Evolutionary conservation across 1,140 invertebrate genomes (phyloP), one percentile per base, ranked within the genome.

Genomic region (Hesperophylax magnus): DNA sequence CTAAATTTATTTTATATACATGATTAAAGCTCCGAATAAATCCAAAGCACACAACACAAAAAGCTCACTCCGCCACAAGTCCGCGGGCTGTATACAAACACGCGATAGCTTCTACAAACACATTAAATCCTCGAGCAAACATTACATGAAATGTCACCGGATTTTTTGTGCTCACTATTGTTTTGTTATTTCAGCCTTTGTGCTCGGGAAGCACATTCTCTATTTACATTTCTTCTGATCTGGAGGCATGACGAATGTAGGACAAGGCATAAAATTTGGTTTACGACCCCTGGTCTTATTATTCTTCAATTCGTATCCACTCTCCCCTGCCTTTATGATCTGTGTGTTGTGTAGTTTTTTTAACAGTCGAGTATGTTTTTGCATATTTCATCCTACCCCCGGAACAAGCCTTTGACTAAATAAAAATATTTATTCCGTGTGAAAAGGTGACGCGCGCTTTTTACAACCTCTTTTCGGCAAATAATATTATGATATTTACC

Each of bases 81-180:
- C 61, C 22, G 39, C 47, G 60, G 76, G 76, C 61, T 65, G 31
- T 78, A 39, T 65, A 31, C 61, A 78, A 63, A 78, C 76, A 65
- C 34, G 39, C 76, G 76, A 78, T 78, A 78, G 76, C 31, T 53
- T 67, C 47, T 65, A 78, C 61, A 78, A 78, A 78, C 76, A 78
- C 76, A 78, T 78, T 78, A 78, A 78, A 78, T 78, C 76, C 76
- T 78, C 39, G 39, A 20, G 60, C 61, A 78, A 78, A 78, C 76
- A 78, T 60, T 61, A 78, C 76, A 78, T 78, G 52, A 78, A 78
- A 78, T 78, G 76, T 78, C 76, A 65, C 76, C 52, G 61, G 53
- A n/a, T 78, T 78, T 78, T 78, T 78, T 78, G 75, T 39, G 76
- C 76, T 22, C 47, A 78, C 76, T 67, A 67, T 78, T 78, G 61